Evolutionary conservation across 64 coral and sea anemone species (phyloP).

Genomic region (Montipora sp.): DNA sequence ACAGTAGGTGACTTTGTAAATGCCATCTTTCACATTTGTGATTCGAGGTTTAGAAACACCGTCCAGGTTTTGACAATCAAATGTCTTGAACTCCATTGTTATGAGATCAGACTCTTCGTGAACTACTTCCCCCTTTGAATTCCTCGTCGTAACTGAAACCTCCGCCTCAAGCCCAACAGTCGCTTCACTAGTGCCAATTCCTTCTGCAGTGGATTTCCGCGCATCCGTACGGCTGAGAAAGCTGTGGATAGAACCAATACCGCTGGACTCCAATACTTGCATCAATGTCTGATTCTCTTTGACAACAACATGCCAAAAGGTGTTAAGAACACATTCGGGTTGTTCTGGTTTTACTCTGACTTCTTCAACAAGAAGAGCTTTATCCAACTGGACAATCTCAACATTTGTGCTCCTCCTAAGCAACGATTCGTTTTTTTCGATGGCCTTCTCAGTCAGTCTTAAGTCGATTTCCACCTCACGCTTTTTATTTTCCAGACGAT

Average conservation of each 20-base stretch:
- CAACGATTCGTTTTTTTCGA: neutral
- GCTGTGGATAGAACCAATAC: neutral
- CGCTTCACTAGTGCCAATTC: conserved; percentile 44
- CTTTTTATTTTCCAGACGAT: neutral
- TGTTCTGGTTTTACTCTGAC: neutral
- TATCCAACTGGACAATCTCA: neutral
- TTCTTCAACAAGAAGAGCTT: neutral
- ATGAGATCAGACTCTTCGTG: conserved; percentile 26
- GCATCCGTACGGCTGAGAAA: neutral
- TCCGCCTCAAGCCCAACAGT: conserved; percentile 52
- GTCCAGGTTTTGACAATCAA: neutral
- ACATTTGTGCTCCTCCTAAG: neutral
- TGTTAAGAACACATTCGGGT: neutral
- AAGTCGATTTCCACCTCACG: neutral
- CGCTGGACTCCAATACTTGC: neutral
- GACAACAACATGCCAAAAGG: neutral
- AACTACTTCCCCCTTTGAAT: conserved; percentile 11
- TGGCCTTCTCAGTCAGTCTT: neutral
- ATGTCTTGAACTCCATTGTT: conserved; percentile 1
- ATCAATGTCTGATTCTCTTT: neutral
- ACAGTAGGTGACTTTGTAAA: conserved; percentile 43
- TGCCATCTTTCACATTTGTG: conserved; percentile 58
- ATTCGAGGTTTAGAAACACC: neutral
- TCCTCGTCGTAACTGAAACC: conserved; percentile 25
- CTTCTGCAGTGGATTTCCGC: conserved; percentile 24